Base-by-base conservation (phyloP, 2,888 invertebrate genomes). In the Bellardia pandia region DNA sequence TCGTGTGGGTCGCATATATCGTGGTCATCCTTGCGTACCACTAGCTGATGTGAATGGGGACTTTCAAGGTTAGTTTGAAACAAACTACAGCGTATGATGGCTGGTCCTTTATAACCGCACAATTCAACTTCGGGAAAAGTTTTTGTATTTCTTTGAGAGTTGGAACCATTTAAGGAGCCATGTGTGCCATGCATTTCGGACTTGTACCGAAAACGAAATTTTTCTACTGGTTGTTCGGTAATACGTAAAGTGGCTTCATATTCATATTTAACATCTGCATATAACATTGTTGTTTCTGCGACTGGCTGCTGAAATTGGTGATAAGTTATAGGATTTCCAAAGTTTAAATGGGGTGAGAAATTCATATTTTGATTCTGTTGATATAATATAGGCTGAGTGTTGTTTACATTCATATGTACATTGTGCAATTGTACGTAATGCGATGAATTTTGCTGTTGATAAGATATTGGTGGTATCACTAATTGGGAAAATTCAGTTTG, bases 131-230 rank as follows among this genome's bases (percentile, higher is more conserved):
- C 95, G 0, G 97, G 97, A 92, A 95, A 96, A 3, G 96, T 96
- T 92, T 96, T 96, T 80, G 96, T 95, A 30, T 94, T 95, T 14
- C 94, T 94, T 40, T 95, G 94, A 3, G 94, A 94, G n/a, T 94
- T 95, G 80, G 95, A 94, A 0, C 97, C 97, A 16, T 95, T 95
- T 6, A 98, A 93, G 89, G 96, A 96, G 0, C 97, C 97, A 93
- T 98, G 97, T 0, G 97, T 97, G 0, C 97, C 97, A 79, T 96
- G 95, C 97, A 97, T 97, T 94, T 98, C 97, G 53, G 97, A 97
- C 91, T 96, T 96, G 91, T 98, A 98, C 1, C 97, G 95, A 92
- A 97, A 98, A 76, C 98, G 94, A 92, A 98, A 98, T 92, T 96
- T 96, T 64, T 96, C 96, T 33, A 96, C 95, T 0, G 98, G 97